Percentiles rank a stretch among this genome's conserved stretches.
phyloP scores from a whole-genome alignment of 2,888 invertebrate genomes.

The Bombylius discolor region DNA sequence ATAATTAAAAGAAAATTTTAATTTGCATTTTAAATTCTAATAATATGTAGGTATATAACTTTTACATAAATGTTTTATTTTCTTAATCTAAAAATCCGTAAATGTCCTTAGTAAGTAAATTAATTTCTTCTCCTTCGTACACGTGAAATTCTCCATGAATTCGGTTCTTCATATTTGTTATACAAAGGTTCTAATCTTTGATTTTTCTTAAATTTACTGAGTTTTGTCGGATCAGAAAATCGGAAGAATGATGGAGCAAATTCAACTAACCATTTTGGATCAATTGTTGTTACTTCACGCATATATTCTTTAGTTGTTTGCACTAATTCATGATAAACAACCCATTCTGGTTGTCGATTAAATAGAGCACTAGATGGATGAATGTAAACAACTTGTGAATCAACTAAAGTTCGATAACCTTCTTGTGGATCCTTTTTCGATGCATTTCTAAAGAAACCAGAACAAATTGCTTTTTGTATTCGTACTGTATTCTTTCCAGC shows the following conservation, averaged over 20 bases:
- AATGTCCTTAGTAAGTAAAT: conserved; percentile 11
- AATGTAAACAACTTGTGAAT: conserved; percentile 96
- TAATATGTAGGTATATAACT: no score
- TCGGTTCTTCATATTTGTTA: conserved; percentile 98
- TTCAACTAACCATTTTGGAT: conserved; percentile 97
- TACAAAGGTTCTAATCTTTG: conserved; percentile 94
- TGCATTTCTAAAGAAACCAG: conserved; percentile 96
- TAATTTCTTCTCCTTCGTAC: conserved; percentile 79
- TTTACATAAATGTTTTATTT: no score
- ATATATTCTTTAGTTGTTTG: conserved; percentile 99
- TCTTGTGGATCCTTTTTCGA: conserved; percentile 99
- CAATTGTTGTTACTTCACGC: conserved; percentile 94
- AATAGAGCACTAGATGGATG: conserved; percentile 97
- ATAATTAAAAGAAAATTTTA: no score
- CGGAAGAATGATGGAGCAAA: conserved; percentile 99
- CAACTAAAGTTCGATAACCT: conserved; percentile 91
- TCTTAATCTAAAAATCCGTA: no score
- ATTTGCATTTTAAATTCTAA: no score
- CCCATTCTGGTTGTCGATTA: conserved; percentile 98
- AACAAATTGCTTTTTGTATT: conserved; percentile 95
- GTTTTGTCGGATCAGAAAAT: conserved; percentile 95
- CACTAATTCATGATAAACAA: conserved; percentile 96
- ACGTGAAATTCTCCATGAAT: conserved; percentile 96
- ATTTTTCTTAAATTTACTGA: conserved; percentile 98
- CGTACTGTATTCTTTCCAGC: conserved; percentile 91